Base-by-base conservation (phyloP, 2,113 vertebrate genomes). In the Hipposideros armiger region DNA sequence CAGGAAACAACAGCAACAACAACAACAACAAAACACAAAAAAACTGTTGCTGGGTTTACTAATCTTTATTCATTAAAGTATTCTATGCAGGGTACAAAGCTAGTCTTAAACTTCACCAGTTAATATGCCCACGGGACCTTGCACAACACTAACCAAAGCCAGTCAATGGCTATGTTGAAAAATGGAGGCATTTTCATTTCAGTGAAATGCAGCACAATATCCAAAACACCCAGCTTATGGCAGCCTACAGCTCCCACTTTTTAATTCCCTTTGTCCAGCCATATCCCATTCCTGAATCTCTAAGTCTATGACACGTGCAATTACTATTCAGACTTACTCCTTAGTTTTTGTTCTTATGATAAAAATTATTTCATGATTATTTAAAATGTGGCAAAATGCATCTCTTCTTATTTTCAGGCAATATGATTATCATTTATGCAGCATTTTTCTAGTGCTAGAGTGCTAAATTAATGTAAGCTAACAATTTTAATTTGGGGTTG, bases 11-110 rank as follows among this genome's bases (percentile, higher is more conserved):
- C 10, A 50, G 13, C 47, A 50, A 50, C 36, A 50, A 50, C 47
- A 50, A 50, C 36, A 50, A 50, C 47, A 50, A 50, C 7, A 22
- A 60, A 90, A 80, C 7, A 52, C 11, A 52, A 52, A 52, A 54
- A 54, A 16, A 15, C 3, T 66, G 7, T 72, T 92, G 26, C 26
- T 81, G 84, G 54, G 22, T 74, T 94, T 60, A 36, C 47, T 67
- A 62, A 93, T 83, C n/a, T 93, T 17, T 74, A 9, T n/a, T 93
- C 22, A 66, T 62, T 86, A 32, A 50, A 58, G 28, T 60, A 40
- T 66, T 90, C 30, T 72, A 3, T n/a, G 0, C 13, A 86, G 20
- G 9, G 11, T 7, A 36, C 45, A 94, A 90, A 84, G 36, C 17
- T 5, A 82, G 7, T 24, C 15, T 54, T 56, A 22, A 72, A 3